Evolutionary conservation across 1,140 invertebrate genomes (phyloP).

Genomic region (Drosophila virilis): DNA sequence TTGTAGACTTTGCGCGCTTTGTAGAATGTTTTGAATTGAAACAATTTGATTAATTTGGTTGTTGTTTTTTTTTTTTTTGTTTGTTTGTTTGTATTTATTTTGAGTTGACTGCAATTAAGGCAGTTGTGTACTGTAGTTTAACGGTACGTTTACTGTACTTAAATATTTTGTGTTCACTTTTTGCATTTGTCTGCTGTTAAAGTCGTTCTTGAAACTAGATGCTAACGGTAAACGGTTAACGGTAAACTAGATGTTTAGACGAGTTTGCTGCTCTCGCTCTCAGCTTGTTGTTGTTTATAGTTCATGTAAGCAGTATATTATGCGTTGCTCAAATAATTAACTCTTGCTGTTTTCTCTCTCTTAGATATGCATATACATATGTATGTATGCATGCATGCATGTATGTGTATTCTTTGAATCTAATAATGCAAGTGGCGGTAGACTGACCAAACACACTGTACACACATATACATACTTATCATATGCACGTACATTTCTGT

Average conservation of each 20-base stretch:
- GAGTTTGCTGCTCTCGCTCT: too few species aligned
- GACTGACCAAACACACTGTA: slow-evolving; percentile 16
- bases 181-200: slow-evolving; percentile 36
- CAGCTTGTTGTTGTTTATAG: background rate
- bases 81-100: slow-evolving; percentile 48
- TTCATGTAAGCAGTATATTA: background rate
- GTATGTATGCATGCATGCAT: too few species aligned
- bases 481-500: slow-evolving; percentile 23
- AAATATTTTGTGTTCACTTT: slow-evolving; percentile 11
- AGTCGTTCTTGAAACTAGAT: slow-evolving; percentile 39
- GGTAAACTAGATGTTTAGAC: slow-evolving; percentile 32
- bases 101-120: slow-evolving; percentile 47
- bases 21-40: slow-evolving; percentile 65
- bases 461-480: slow-evolving; percentile 12
- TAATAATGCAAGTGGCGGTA: slow-evolving; percentile 5
- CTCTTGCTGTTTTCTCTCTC: slow-evolving; percentile 14
- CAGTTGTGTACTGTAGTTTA: slow-evolving; percentile 42
- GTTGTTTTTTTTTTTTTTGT: background rate
- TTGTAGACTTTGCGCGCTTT: too few species aligned
- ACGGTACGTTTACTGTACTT: slow-evolving; percentile 34
- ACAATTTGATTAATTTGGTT: slow-evolving; percentile 70
- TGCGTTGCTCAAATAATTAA: slow-evolving; percentile 25
- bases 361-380: too few species aligned
- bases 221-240: slow-evolving; percentile 14
- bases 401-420: background rate